These are phyloP conservation scores for Nycticryphes semicollaris DNA, from an alignment of 2,113 vertebrate species.

Conservation along the genomic window DNA sequence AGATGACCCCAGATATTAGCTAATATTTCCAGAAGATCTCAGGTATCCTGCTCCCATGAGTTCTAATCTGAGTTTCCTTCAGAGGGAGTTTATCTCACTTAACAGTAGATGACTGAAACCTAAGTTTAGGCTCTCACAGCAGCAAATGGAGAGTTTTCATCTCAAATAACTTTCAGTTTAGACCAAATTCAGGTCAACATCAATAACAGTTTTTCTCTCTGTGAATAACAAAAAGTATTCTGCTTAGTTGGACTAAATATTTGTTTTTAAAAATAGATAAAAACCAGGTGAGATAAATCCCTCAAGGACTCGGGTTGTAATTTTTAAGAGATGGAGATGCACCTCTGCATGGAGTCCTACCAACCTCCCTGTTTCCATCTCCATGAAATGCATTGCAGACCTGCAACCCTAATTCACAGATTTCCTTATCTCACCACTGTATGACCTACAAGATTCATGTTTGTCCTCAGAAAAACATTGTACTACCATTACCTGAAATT, in stretches of 20 bases:
- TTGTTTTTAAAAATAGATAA: neutral
- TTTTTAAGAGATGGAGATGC: neutral
- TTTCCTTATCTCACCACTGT: neutral
- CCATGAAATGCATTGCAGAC: neutral
- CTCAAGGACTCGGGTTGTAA: neutral
- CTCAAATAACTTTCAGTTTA: neutral
- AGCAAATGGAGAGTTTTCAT: neutral
- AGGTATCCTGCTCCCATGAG: neutral
- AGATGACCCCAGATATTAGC: neutral
- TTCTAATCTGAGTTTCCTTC: neutral
- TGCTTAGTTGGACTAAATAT: neutral
- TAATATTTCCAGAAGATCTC: conserved; percentile 1
- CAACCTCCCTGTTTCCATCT: neutral
- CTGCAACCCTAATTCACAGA: neutral
- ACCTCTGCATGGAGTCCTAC: neutral
- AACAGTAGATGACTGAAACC: neutral
- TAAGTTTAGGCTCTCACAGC: neutral
- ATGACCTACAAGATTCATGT: neutral
- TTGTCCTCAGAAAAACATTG: neutral
- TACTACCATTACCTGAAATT: neutral
- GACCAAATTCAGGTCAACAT: neutral
- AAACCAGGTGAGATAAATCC: neutral
- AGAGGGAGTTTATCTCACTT: neutral
- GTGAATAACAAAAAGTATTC: neutral
- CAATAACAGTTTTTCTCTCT: neutral